Base-by-base conservation (phyloP, 2,797 vertebrate genomes). In the Helarctos malayanus region DNA sequence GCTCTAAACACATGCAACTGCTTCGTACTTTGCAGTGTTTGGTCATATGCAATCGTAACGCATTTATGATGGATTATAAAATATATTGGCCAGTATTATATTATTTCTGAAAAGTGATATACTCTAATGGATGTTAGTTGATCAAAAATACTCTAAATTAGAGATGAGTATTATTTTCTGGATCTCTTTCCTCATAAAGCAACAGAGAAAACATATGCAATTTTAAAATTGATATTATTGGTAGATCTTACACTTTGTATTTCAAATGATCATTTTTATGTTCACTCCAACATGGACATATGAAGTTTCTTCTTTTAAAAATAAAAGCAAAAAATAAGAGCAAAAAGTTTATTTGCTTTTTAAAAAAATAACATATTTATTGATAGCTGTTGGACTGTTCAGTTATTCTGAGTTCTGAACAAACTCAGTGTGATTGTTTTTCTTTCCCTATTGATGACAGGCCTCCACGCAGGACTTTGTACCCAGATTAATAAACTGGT, bases 101-200 rank as follows among this genome's bases (percentile, higher is more conserved):
- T 85, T 84, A n/a, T 88, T 97, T 95, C 85, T 69, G 13, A 95
- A 76, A 63, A 94, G 38, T 54, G 73, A 11, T 85, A 12, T 91
- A 7, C 1, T 9, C 7, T 57, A 25, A 91, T 56, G 19, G 71
- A 76, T 63, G 14, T 19, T 68, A 18, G 25, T 95, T 93, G 3
- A 94, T 96, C 84, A 83, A 65, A 88, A 93, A 75, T 32, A 25
- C 29, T 79, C 1, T 52, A 93, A 97, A 80, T 63, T 75, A 47
- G n/a, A 71, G 21, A 73, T 25, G 0, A 45, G 0, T 11, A 69
- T 76, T 96, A 95, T n/a, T 92, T 97, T 91, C 45, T 69, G 4
- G 59, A 91, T 82, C 35, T 61, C 35, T 76, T 89, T 56, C 57
- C n/a, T 63, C 2, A 57, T 61, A 85, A 75, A n/a, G 63, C 32